phyloP scores from a whole-genome alignment of 2,113 vertebrate species.

The Rhea americana region DNA sequence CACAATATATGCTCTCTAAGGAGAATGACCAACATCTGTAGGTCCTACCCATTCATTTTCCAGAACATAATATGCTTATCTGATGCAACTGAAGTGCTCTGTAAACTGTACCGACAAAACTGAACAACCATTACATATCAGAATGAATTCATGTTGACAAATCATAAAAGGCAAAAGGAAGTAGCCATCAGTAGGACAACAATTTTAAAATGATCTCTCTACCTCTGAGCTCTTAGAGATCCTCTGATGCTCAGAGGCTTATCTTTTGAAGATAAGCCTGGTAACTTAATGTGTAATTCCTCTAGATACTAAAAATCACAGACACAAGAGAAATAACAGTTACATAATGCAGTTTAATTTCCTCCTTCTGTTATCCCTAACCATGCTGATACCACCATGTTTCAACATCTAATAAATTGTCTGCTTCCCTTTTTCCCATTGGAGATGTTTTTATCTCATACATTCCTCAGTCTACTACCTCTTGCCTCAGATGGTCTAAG shows the following conservation, averaged over 20 bases:
- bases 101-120: not conserved
- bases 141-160: not conserved
- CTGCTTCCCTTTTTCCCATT: not conserved
- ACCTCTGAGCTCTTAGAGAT: not conserved
- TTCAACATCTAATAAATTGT: not conserved
- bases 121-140: not conserved
- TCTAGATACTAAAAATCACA: not conserved
- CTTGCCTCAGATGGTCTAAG: not conserved
- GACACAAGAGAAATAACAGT: not conserved
- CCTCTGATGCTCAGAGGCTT: not conserved
- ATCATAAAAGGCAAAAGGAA: not conserved
- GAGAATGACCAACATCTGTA: not conserved
- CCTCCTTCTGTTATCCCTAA: not conserved
- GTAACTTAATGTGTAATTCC: not conserved
- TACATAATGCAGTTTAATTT: not conserved
- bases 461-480: not conserved
- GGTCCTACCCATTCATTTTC: not conserved
- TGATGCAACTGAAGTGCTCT: not conserved
- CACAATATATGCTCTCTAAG: not conserved
- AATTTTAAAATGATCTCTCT: not conserved
- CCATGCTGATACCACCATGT: not conserved
- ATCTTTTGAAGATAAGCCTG: not conserved
- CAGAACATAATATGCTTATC: not conserved
- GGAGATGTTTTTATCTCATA: not conserved
- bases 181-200: not conserved